A percentile compares a stretch with the other conserved stretches of the same genome.
These are phyloP conservation scores for Nipponacmea schrenckii DNA, from an alignment of 2,888 invertebrate species.

Conservation along the genomic window DNA sequence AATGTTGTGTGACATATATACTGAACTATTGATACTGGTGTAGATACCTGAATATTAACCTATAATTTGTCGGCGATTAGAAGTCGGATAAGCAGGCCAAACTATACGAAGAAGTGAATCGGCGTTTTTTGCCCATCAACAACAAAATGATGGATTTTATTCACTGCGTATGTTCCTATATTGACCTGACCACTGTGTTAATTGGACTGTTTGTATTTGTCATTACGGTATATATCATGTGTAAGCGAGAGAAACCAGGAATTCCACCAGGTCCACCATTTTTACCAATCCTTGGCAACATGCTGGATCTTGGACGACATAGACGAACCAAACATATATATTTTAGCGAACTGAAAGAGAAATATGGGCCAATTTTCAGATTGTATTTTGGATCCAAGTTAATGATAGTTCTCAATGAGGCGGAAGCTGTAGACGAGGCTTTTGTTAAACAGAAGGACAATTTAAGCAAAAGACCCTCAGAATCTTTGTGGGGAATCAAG, in stretches of 20 bases:
- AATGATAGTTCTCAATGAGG: neutral
- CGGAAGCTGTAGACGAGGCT: neutral
- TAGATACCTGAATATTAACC: too few relatives aligned
- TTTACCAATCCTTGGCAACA: neutral
- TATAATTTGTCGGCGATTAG: too few relatives aligned
- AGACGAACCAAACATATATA: neutral
- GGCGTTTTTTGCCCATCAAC: too few relatives aligned
- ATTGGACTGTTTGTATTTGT: neutral
- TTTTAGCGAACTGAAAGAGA: neutral
- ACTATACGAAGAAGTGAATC: too few relatives aligned
- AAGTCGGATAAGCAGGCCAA: too few relatives aligned
- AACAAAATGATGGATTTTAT: too few relatives aligned
- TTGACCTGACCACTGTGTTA: neutral
- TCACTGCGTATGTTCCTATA: neutral
- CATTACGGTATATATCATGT: neutral
- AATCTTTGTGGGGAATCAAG: neutral
- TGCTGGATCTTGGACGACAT: neutral
- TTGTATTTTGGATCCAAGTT: neutral
- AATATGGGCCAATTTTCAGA: neutral
- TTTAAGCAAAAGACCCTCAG: neutral
- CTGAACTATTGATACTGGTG: too few relatives aligned
- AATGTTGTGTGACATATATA: too few relatives aligned
- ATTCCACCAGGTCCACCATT: conserved; percentile 1
- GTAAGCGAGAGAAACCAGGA: neutral
- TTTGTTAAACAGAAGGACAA: conserved; percentile 4